Evolutionary conservation across 2,888 invertebrate species (phyloP), one percentile per base, ranked within the genome.

Genomic region (Meloe dianella): DNA sequence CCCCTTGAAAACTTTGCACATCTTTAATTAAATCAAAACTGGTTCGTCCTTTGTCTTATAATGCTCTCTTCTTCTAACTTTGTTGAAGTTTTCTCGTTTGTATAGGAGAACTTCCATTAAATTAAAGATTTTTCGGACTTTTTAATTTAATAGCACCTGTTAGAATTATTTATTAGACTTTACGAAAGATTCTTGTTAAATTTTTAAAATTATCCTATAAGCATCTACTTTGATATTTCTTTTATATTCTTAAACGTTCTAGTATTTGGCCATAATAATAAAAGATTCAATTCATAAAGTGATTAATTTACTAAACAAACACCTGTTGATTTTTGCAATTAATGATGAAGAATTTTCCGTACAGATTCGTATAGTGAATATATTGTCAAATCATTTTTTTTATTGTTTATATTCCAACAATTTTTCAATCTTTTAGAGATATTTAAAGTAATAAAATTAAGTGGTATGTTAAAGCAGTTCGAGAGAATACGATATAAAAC

Each of bases 21-120:
- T 75, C 75, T 74, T 75, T 76, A 78, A 78, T 78, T 77, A 76
- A 77, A 78, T 77, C 75, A 77, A 74, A 77, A 77, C 76, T 24
- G 6, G 4, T n/a, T 6, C 54, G 24, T 4, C 27, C 54, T 54
- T n/a, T 22, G 5, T 54, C 7, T 47, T 7, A 20, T 12, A 14
- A 27, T 27, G 2, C 47, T 54, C 6, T 54, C 27, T 7, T 8
- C 1, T 14, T 14, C 12, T 2, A 14, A 4, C 24, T 14, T 76
- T 74, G 73, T 71, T 72, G 69, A 72, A 74, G 73, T 75, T 76
- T 76, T 66, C 68, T 70, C 72, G 67, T 73, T 69, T 70, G 64
- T 68, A 41, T 64, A 69, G 67, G 65, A 70, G 70, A 77, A 76
- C 73, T 78, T 77, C 67, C 67, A 73, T 73, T 73, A 75, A 78